phyloP scores from a whole-genome alignment of 2,113 vertebrate genomes.

The Aepyceros melampus region DNA sequence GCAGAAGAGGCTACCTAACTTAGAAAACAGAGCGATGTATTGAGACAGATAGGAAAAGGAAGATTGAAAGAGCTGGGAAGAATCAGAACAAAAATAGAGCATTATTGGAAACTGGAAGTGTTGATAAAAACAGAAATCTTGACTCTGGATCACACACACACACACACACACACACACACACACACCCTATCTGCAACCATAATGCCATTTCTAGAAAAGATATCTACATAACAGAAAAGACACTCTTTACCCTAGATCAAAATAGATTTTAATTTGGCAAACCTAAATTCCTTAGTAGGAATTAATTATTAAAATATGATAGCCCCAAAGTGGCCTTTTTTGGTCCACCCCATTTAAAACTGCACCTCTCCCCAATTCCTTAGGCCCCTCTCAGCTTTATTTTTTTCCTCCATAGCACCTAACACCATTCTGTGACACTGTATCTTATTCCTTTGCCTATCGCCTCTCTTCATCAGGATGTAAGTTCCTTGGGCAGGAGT shows the following conservation, averaged over 20 bases:
- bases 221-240: not conserved
- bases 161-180: not conserved
- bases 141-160: not conserved
- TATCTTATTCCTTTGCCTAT: not conserved
- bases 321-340: not conserved
- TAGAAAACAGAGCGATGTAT: not conserved
- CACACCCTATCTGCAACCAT: not conserved
- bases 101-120: not conserved
- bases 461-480: not conserved
- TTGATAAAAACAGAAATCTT: not conserved
- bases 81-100: not conserved
- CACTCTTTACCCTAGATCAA: not conserved
- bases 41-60: not conserved
- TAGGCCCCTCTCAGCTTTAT: not conserved
- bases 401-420: not conserved
- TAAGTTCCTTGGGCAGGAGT: not conserved
- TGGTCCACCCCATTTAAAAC: not conserved
- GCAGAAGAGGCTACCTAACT: not conserved
- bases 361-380: not conserved
- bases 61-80: not conserved
- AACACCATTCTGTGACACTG: not conserved
- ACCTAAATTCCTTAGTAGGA: not conserved
- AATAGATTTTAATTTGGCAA: constrained; percentile 9
- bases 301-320: constrained; percentile 25
- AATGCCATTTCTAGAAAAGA: not conserved